A percentile compares a stretch with the other conserved stretches of the same genome.
These are phyloP conservation scores for Parasteatoda lunata DNA, from an alignment of 2,888 invertebrate species.

Conservation along the genomic window DNA sequence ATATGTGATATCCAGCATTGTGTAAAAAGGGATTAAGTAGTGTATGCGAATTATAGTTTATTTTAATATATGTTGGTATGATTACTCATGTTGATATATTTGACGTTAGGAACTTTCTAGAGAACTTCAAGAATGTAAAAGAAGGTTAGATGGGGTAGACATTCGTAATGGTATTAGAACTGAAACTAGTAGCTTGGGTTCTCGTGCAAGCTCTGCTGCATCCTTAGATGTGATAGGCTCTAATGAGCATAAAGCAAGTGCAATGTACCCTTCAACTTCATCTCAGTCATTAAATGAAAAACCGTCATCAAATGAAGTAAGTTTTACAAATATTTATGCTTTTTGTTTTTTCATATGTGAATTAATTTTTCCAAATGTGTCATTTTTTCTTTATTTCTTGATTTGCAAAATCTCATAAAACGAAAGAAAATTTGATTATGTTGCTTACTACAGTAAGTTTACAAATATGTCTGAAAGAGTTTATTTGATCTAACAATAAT, in stretches of 20 bases:
- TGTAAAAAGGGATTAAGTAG: too few relatives aligned
- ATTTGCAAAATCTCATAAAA: too few relatives aligned
- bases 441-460: too few relatives aligned
- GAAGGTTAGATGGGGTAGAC: conserved; percentile 74
- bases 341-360: too few relatives aligned
- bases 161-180: conserved; percentile 73
- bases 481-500: too few relatives aligned
- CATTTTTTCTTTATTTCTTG: too few relatives aligned
- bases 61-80: conserved; percentile 70
- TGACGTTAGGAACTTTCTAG: conserved; percentile 81
- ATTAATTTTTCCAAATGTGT: too few relatives aligned
- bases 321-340: neutral
- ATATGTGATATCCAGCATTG: too few relatives aligned
- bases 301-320: conserved; percentile 5
- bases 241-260: conserved; percentile 31
- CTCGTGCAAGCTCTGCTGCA: conserved; percentile 80
- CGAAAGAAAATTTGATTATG: too few relatives aligned
- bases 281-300: conserved; percentile 19
- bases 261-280: conserved; percentile 20
- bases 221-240: conserved; percentile 59
- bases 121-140: conserved; percentile 78
- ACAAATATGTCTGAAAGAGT: too few relatives aligned
- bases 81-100: conserved; percentile 69
- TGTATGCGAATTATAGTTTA: too few relatives aligned
- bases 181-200: conserved; percentile 77